Evolutionary conservation across 2,797 vertebrate species (phyloP).

Genomic region (Cyclura pinguis): DNA sequence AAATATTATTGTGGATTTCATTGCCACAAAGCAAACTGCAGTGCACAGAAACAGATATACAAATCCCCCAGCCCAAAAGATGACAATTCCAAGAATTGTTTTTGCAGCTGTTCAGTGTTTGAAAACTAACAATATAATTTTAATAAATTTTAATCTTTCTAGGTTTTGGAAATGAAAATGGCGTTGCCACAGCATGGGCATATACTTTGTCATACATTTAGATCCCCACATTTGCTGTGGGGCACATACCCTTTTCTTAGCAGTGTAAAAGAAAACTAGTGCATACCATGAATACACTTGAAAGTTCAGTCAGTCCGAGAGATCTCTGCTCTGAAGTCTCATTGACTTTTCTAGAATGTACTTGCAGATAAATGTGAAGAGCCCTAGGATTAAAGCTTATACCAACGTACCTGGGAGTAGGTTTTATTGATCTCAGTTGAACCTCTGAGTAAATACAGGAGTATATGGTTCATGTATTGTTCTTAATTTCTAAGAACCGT

Average conservation of each 20-base stretch:
- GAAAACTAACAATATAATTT: background rate
- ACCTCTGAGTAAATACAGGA: background rate
- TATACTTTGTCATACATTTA: background rate
- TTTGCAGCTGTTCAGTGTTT: background rate
- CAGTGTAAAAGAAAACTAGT: background rate
- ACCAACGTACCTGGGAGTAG: background rate
- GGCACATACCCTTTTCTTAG: background rate
- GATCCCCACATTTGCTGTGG: background rate
- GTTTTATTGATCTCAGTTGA: background rate
- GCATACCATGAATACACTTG: background rate
- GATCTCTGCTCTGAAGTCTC: background rate
- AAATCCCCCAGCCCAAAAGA: background rate
- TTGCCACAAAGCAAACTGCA: background rate
- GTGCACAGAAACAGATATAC: background rate
- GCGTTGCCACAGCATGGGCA: background rate
- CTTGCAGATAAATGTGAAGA: background rate
- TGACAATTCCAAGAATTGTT: background rate
- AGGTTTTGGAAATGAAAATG: background rate
- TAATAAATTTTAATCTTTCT: background rate
- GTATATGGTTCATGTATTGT: too few species aligned
- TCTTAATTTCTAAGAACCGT: too few species aligned
- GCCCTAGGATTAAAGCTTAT: background rate
- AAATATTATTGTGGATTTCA: background rate
- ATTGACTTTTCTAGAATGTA: background rate
- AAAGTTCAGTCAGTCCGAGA: background rate